Conservation (phyloP, 2,888 invertebrate genomes). For the Diarsia brunnea region DNA sequence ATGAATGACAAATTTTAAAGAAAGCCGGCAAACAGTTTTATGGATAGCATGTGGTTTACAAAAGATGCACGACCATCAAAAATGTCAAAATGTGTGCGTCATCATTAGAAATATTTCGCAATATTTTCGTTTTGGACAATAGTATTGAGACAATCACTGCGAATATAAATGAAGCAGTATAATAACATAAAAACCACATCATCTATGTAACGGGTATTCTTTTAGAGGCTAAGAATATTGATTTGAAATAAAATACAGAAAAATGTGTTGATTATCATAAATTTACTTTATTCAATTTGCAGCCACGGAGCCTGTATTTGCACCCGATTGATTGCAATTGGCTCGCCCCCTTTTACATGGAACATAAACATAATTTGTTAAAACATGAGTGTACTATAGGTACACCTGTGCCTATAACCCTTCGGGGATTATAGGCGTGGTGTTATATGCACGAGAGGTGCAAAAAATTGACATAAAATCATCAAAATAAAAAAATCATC, state of each 20-base stretch:
- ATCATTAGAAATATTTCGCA: conserved; percentile 14
- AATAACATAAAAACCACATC: neutral
- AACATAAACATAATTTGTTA: too few species aligned
- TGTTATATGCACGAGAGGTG: too few species aligned
- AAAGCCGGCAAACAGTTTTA: conserved; percentile 50
- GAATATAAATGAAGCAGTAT: neutral
- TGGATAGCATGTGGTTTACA: conserved; percentile 34
- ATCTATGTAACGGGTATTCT: neutral
- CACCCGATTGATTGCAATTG: too few species aligned
- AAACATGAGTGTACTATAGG: too few species aligned
- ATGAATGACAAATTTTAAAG: conserved; percentile 59
- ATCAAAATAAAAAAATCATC: too few species aligned
- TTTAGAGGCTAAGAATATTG: neutral
- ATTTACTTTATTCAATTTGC: too few species aligned
- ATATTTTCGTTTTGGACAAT: conserved; percentile 9
- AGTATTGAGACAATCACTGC: neutral
- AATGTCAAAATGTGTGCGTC: conserved; percentile 40
- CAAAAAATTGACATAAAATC: too few species aligned
- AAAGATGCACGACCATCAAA: conserved; percentile 29
- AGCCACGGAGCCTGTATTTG: too few species aligned
- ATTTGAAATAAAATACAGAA: neutral
- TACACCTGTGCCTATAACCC: too few species aligned
- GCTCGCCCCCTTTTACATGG: too few species aligned
- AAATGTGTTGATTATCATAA: too few species aligned
- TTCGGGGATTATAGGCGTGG: too few species aligned